Evolutionary conservation across 1,140 invertebrate genomes (phyloP), one percentile per base, ranked within the genome.

Genomic region (Carcinoscorpius rotundicauda): DNA sequence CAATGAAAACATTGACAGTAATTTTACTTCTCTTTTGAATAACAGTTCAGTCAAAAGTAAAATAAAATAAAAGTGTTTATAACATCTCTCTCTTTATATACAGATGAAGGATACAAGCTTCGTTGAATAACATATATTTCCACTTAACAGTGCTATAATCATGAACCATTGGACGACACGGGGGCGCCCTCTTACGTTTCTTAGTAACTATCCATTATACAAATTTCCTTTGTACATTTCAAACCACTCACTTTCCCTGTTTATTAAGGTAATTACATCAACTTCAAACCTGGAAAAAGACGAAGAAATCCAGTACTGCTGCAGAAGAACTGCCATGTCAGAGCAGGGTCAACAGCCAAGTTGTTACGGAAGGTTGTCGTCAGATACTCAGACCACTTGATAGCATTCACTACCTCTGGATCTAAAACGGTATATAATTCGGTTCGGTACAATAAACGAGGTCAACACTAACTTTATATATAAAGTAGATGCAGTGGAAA

Each of bases 241-340:
- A 0, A 0, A 59, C 48, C 3, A 9, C 5, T 59, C 9, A 2
- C 9, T 59, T 5, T 6, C 6, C 58, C 49, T 49, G 49, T 59
- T 48, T 48, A 6, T 59, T 3, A 29, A 5, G 58, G 9, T 59
- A 29, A 29, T 29, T 29, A 29, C 29, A 29, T 29, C 29, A 29
- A 29, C 29, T 29, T 29, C 29, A 29, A 29, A 69, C 92, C 93
- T 58, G 95, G 96, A 80, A 88, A 97, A 67, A 91, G 86, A 9
- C 95, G 78, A 67, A 98, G 80, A 70, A 97, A 88, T n/a, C 96
- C 96, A 3, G 85, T 86, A 52, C 88, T 85, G 69, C 90, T 93
- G 8, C 93, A 91, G 77, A 98, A 98, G 76, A 95, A 98, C 78
- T 98, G 96, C 91, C 92, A 98, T 0, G 87, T 86, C 5, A 98